Base-by-base conservation (phyloP, 2,113 vertebrate species). In the Alces alces region DNA sequence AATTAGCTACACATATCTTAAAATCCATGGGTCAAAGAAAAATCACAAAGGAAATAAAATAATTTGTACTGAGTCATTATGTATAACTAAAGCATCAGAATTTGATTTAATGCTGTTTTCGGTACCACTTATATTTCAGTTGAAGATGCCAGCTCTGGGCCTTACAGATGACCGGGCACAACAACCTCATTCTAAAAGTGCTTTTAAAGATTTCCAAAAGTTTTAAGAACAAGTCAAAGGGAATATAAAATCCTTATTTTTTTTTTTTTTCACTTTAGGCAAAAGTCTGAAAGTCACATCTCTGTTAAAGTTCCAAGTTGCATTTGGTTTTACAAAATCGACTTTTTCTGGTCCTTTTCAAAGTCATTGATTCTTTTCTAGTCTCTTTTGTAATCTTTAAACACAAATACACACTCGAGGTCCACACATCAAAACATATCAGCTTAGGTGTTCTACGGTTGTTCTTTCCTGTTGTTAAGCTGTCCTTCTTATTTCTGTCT, bases 271-370 rank as follows among this genome's bases (percentile, higher is more conserved):
- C 66, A 39, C 66, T 23, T 43, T 47, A 88, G 10, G 11, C 28
- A 86, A 91, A 94, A 89, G 36, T 80, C 64, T 54, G 55, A 89
- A 79, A 73, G 17, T 17, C 73, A 88, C 47, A 52, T 54, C n/a
- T 78, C 79, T 52, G 27, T 90, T 60, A 57, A 61, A 76, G 82
- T 83, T 64, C n/a, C 57, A n/a, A 89, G 66, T 60, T 70, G 28
- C 21, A 15, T 89, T 80, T 70, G 30, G n/a, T 66, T 70, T 94
- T 89, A 54, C 25, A 85, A 89, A 85, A 85, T 36, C 17, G 19
- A 30, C 64, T 79, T 45, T 58, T 90, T 85, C 39, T 16, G 66
- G 64, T 78, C 92, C 47, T 64, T 88, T 70, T 92, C 60, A 70
- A 88, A 78, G 50, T 70, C 33, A 0, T n/a, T 47, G 57, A 60